phyloP scores from a whole-genome alignment of 2,888 invertebrate species.

The Hermaeophaga mercurialis region DNA sequence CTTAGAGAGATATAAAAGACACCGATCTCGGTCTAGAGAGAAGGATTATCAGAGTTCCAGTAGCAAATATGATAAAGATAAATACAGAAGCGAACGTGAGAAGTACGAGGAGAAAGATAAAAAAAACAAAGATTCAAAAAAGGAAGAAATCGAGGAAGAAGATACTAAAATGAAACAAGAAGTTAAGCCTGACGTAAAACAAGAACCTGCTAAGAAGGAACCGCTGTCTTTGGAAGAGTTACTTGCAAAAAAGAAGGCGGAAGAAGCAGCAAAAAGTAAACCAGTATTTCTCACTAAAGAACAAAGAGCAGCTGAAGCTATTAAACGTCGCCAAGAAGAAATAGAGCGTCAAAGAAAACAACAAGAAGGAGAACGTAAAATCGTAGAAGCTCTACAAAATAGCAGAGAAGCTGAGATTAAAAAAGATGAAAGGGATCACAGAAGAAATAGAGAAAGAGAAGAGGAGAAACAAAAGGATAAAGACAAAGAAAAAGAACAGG shows the following conservation, averaged over 20 bases:
- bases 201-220: conserved; percentile 66
- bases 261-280: conserved; percentile 92
- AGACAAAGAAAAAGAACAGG: conserved; percentile 90
- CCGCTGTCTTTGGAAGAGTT: conserved; percentile 96
- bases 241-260: conserved; percentile 93
- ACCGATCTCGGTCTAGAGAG: conserved; percentile 53
- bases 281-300: conserved; percentile 97
- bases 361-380: conserved; percentile 68
- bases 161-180: conserved; percentile 27
- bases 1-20: conserved; percentile 44
- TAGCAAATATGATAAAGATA: conserved; percentile 42
- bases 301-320: conserved; percentile 87
- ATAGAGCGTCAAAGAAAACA: conserved; percentile 79
- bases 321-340: conserved; percentile 88
- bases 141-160: conserved; percentile 50
- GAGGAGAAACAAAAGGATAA: conserved; percentile 68
- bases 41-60: conserved; percentile 33
- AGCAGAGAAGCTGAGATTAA: conserved; percentile 48
- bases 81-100: conserved; percentile 33
- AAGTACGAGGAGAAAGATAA: conserved; percentile 50
- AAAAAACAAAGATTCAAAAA: conserved; percentile 41
- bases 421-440: conserved; percentile 52
- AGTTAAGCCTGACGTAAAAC: conserved; percentile 36
- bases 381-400: conserved; percentile 48
- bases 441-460: conserved; percentile 59